A percentile compares a stretch with the other conserved stretches of the same genome.
These are phyloP conservation scores for Helleia helle DNA, from an alignment of 2,888 invertebrate species.

Conservation along the genomic window DNA sequence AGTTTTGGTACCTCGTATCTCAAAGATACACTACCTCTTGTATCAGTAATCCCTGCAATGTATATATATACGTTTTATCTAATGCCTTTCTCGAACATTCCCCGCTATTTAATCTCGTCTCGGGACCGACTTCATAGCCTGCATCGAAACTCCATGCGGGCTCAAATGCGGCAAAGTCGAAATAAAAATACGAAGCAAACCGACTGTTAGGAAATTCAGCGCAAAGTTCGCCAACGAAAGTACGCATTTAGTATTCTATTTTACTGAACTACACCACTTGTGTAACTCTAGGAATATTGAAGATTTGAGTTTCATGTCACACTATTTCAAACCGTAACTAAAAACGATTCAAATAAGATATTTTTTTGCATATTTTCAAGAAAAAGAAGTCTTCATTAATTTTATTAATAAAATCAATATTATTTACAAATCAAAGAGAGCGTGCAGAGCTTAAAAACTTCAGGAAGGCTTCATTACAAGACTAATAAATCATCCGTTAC, in stretches of 20 bases:
- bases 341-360: too few species aligned
- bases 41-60: neutral
- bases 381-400: too few species aligned
- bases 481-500: too few species aligned
- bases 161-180: slow-evolving; percentile 17
- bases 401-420: too few species aligned
- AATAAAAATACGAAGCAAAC: slow-evolving; percentile 21
- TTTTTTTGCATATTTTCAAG: too few species aligned
- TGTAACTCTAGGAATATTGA: too few species aligned
- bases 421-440: too few species aligned
- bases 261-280: too few species aligned
- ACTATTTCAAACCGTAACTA: too few species aligned
- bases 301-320: too few species aligned
- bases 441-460: too few species aligned
- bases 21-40: neutral
- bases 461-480: too few species aligned
- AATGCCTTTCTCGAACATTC: slow-evolving; percentile 13
- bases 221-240: slow-evolving; percentile 3
- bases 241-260: neutral
- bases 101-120: slow-evolving; percentile 19
- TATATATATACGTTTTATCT: slow-evolving; percentile 14
- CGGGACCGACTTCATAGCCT: slow-evolving; percentile 16
- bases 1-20: neutral
- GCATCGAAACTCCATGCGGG: slow-evolving; percentile 20
- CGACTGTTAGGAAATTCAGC: slow-evolving; percentile 18